phyloP scores from a whole-genome alignment of 2,888 invertebrate genomes.

The Cephus pulcher region DNA sequence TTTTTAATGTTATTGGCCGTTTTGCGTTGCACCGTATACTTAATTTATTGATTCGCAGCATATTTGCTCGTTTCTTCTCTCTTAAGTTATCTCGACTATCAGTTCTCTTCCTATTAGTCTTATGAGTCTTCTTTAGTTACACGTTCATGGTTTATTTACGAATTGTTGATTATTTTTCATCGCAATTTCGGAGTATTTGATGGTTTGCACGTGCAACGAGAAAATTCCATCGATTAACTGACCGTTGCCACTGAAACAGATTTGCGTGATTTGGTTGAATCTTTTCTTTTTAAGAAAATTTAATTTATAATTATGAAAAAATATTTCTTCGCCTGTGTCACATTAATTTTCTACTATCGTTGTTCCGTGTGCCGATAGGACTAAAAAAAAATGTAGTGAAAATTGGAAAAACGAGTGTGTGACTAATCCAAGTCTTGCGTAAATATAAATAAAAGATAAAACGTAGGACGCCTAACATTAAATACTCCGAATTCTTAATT shows the following conservation, averaged over 20 bases:
- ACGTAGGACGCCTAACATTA: conserved; percentile 34
- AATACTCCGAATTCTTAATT: conserved; percentile 42
- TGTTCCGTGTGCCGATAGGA: neutral
- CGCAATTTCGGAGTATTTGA: conserved; percentile 54
- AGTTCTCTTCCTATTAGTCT: conserved; percentile 17
- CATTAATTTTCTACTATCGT: neutral
- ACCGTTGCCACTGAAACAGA: neutral
- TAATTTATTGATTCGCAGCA: conserved; percentile 34
- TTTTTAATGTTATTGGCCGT: conserved; percentile 33
- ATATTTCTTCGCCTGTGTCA: neutral
- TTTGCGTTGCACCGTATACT: conserved; percentile 43
- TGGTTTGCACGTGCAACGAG: conserved; percentile 5
- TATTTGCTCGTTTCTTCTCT: conserved; percentile 32
- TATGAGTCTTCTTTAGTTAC: conserved; percentile 24
- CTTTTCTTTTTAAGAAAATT: neutral
- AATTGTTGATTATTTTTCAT: conserved; percentile 23
- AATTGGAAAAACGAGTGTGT: too few relatives aligned
- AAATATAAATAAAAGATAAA: conserved; percentile 18
- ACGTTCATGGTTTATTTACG: conserved; percentile 29
- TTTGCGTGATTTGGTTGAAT: neutral
- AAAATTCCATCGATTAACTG: too few relatives aligned
- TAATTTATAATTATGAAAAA: neutral
- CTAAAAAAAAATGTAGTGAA: too few relatives aligned
- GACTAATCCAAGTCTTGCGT: neutral
- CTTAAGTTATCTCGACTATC: conserved; percentile 22